Base-by-base conservation (phyloP, 1,140 invertebrate genomes). In the Streblospio benedicti region DNA sequence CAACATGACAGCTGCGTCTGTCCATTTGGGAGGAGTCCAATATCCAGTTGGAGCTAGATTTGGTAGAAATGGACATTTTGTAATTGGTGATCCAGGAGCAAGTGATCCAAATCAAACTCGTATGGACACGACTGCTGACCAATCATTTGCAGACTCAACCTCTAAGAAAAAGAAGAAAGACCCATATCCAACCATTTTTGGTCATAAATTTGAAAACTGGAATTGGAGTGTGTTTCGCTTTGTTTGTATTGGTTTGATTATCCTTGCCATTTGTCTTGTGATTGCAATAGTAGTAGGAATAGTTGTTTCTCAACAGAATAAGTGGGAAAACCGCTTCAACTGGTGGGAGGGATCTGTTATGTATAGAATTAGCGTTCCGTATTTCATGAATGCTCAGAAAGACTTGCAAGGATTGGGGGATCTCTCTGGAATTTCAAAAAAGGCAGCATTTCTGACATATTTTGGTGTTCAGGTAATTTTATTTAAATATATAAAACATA, bases 31-130 rank as follows among this genome's bases (percentile, higher is more conserved):
- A 38, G 53, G 53, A 0, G 18, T 56, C 12, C 33, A 56, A 20
- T 56, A 56, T 38, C 53, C 53, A 23, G 38, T 56, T 56, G 53
- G 53, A 16, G 30, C 32, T 18, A 32, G 53, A 18, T 38, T 56
- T 18, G 53, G 53, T 14, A 38, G 20, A n/a, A 28, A 32, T 38
- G 53, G 53, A 23, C 30, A 41, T 20, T 56, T 56, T 43, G 38
- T 56, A 4, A 56, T 56, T 43, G 53, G 53, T 25, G 32, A 35
- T 56, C 53, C 53, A n/a, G n/a, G n/a, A n/a, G n/a, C n/a, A n/a
- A n/a, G n/a, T n/a, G n/a, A n/a, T n/a, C n/a, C n/a, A n/a, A n/a
- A n/a, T n/a, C n/a, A n/a, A n/a, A n/a, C n/a, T n/a, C n/a, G n/a
- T n/a, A n/a, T n/a, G n/a, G n/a, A n/a, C n/a, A n/a, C n/a, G n/a